Base-by-base conservation (phyloP, 2,888 invertebrate genomes). In the Leptogaster cylindrica region DNA sequence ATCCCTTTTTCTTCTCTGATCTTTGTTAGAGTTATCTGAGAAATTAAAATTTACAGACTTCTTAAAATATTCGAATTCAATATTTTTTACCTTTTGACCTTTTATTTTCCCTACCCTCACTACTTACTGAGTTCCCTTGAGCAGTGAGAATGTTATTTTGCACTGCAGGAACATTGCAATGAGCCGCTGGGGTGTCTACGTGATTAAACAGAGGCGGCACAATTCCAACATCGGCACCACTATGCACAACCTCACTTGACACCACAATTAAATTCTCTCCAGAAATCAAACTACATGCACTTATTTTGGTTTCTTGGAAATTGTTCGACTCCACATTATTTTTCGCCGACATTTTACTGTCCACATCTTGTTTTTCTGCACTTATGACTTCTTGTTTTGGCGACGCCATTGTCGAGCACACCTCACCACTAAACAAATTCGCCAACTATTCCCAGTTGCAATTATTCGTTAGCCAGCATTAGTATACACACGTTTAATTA, bases 1-100 rank as follows among this genome's bases (percentile, higher is more conserved):
- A 70, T 80, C 80, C 74, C 78, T 81, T 70, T 80, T 81, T 72
- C 79, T 79, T 68, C 79, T 80, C 67, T 79, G 79, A 71, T 75
- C 76, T 71, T 76, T 76, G 25, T 70, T 66, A 27, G 77, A 77
- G 68, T 71, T 68, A 33, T 71, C 73, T 72, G 58, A 44, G 70
- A 71, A 23, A 48, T 33, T 7, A 28, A 46, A 23, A 44, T 27
- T 12, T 27, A 5, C 25, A 2, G 2, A n/a, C n/a, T n/a, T n/a
- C n/a, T n/a, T n/a, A n/a, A n/a, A n/a, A n/a, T n/a, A n/a, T n/a
- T n/a, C n/a, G n/a, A n/a, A n/a, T n/a, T n/a, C n/a, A n/a, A 31
- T 28, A 18, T 44, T 12, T 8, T 25, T 48, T 48, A 64, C 64
- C 48, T 64, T 48, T 31, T 23, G 28, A n/a, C 33, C 23, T 64